These are phyloP conservation scores for Torymus aiolomorphi DNA, from an alignment of 2,888 invertebrate species.

Conservation along the genomic window DNA sequence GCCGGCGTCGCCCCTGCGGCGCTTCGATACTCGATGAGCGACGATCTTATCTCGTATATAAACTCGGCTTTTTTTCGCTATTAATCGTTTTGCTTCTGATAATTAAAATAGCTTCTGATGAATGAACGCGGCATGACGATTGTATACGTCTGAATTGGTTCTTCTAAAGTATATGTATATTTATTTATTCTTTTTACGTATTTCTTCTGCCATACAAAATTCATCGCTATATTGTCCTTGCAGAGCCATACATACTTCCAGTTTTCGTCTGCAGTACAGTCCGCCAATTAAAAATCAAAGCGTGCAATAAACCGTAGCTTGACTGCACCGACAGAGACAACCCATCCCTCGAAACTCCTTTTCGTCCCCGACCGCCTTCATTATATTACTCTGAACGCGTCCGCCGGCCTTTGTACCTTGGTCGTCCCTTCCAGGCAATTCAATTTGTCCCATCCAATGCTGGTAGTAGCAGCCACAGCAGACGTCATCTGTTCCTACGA, in stretches of 20 bases:
- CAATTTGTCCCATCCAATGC: slow-evolving; percentile 16
- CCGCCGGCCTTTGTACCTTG: neutral
- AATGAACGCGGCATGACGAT: neutral
- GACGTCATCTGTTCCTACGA: slow-evolving; percentile 2
- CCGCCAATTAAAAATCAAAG: slow-evolving; percentile 19
- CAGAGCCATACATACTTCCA: neutral
- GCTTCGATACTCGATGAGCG: slow-evolving; percentile 32
- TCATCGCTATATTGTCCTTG: no score
- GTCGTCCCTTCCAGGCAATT: slow-evolving; percentile 1
- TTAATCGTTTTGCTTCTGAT: slow-evolving; percentile 35
- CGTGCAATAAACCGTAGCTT: neutral
- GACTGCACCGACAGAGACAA: slow-evolving; percentile 16
- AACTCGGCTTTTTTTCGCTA: slow-evolving; percentile 28
- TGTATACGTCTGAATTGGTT: neutral
- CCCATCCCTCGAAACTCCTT: neutral
- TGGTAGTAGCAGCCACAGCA: neutral
- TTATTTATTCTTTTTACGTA: no score
- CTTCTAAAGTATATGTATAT: no score
- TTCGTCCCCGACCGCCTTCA: slow-evolving; percentile 8
- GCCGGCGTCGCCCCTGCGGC: slow-evolving; percentile 37
- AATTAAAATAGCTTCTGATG: slow-evolving; percentile 5
- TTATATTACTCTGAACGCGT: slow-evolving; percentile 22
- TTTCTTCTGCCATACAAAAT: no score
- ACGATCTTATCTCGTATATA: slow-evolving; percentile 28
- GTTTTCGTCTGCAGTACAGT: neutral